Percentiles rank a stretch among this genome's conserved stretches.
Conservation (phyloP, 2,113 vertebrate genomes). For the Phylloscopus whistleri region DNA sequence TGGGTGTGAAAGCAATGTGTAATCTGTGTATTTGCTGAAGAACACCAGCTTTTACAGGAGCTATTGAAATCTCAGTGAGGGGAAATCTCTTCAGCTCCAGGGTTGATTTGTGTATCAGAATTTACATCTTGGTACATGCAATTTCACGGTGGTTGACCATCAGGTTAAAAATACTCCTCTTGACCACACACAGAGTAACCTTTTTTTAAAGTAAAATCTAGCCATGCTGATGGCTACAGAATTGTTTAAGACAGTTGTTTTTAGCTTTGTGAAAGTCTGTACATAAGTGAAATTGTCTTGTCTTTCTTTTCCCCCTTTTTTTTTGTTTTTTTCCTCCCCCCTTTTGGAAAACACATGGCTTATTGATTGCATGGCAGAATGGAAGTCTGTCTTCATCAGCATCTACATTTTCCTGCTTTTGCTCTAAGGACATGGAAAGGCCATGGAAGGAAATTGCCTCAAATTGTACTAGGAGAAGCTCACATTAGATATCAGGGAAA, state of each 20-base stretch:
- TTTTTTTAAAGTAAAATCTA: not conserved
- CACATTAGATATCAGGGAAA: not conserved
- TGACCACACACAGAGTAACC: conserved; percentile 12
- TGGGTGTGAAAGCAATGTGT: not conserved
- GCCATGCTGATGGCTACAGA: not conserved
- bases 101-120: not conserved
- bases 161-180: conserved; percentile 55
- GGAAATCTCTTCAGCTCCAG: conserved; percentile 12
- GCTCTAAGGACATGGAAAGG: not conserved
- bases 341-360: not conserved
- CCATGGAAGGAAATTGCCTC: not conserved
- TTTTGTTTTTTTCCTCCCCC: not conserved
- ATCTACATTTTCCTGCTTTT: not conserved
- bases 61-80: not conserved
- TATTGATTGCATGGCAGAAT: not conserved
- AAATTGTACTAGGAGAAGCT: not conserved
- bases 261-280: not conserved
- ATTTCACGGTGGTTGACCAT: conserved; percentile 78
- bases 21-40: not conserved
- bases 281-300: not conserved
- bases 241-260: not conserved
- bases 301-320: accelerated
- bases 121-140: conserved; percentile 42
- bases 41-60: not conserved
- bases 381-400: not conserved